Evolutionary conservation across 2,797 vertebrate species (phyloP).

Genomic region (Pangasius sanitwongsei): DNA sequence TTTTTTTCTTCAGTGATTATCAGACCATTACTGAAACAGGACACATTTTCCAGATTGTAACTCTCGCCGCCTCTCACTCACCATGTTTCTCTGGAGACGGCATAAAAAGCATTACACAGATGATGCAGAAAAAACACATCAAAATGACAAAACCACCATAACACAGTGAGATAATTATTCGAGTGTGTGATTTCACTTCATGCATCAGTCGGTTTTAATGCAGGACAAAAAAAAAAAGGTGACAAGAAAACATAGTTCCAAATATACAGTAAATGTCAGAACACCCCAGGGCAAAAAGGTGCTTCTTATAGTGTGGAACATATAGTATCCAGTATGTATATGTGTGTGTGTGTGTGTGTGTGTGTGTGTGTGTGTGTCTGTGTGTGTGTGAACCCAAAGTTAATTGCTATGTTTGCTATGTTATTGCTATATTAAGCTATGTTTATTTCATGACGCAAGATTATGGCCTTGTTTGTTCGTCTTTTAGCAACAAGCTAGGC

Average conservation of each 20-base stretch:
- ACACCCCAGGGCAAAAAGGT: background rate
- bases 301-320: background rate
- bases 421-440: no score
- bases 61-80: background rate
- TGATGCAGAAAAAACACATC: background rate
- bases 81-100: background rate
- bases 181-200: background rate
- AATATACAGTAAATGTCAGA: background rate
- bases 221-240: background rate
- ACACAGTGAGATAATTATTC: background rate
- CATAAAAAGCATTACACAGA: background rate
- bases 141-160: background rate
- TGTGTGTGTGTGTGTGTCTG: no score
- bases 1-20: background rate
- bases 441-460: background rate
- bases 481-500: no score
- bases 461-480: no score
- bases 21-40: background rate
- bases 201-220: background rate
- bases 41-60: background rate
- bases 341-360: no score
- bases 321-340: background rate
- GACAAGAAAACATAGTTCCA: background rate
- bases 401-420: no score
- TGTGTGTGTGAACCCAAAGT: background rate